Percentiles rank a stretch among this genome's conserved stretches.
phyloP scores from a whole-genome alignment of 2,113 vertebrate species.

The Thalassarche chlororhynchos region DNA sequence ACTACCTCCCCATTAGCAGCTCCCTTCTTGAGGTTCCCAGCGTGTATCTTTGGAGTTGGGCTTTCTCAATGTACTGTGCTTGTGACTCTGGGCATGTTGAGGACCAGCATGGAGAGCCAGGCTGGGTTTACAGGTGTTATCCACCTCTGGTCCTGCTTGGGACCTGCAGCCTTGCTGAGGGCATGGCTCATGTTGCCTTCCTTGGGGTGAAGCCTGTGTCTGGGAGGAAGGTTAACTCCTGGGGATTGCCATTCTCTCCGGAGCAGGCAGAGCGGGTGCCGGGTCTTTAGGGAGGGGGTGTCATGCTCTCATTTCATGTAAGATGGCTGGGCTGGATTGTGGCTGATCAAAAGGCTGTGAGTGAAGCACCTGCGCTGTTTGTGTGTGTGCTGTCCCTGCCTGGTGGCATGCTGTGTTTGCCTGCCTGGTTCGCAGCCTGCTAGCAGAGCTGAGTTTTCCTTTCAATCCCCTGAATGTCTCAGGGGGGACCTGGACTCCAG shows the following conservation, averaged over 20 bases:
- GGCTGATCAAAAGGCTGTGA: not conserved
- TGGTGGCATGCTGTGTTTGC: not conserved
- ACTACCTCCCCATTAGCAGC: not conserved
- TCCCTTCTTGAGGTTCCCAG: not conserved
- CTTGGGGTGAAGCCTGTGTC: not conserved
- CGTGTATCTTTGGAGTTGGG: accelerated
- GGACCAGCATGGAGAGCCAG: not conserved
- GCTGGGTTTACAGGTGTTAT: accelerated
- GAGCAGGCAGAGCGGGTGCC: not conserved
- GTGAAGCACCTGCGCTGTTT: not conserved
- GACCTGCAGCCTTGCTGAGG: not conserved
- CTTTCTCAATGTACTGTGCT: not conserved
- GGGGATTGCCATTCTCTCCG: too few species aligned
- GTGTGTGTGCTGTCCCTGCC: not conserved
- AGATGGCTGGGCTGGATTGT: not conserved
- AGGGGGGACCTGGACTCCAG: not conserved
- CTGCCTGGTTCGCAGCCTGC: not conserved
- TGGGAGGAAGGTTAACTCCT: not conserved
- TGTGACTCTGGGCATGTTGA: not conserved
- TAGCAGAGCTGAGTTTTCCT: not conserved
- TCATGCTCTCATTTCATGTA: accelerated
- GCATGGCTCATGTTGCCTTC: accelerated
- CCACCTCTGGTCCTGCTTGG: too few species aligned
- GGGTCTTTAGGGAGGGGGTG: not conserved
- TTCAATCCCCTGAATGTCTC: not conserved